These are phyloP conservation scores for Pogoniulus pusillus DNA, from an alignment of 2,797 vertebrate species.

Conservation along the genomic window DNA sequence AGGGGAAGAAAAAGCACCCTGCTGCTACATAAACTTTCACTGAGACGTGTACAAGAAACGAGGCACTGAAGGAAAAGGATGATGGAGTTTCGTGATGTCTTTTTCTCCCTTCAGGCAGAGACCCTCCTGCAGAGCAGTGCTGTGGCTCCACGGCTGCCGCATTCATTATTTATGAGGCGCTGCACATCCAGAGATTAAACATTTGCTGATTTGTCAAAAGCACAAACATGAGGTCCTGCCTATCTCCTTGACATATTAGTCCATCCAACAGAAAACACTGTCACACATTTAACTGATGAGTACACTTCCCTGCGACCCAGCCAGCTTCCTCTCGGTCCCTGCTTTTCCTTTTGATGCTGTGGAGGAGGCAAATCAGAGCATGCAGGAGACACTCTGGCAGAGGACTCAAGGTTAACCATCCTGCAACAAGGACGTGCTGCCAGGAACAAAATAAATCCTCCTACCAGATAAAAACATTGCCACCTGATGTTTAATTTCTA, in stretches of 20 bases:
- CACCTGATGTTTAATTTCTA: neutral
- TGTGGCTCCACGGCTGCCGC: slow-evolving; percentile 75
- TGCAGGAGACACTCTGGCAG: neutral
- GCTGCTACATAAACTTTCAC: neutral
- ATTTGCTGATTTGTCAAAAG: slow-evolving; percentile 93
- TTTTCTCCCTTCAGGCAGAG: slow-evolving; percentile 24
- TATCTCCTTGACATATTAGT: slow-evolving; percentile 86
- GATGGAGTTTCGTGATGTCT: slow-evolving; percentile 49
- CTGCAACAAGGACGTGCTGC: slow-evolving; percentile 50
- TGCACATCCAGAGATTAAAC: slow-evolving; percentile 88
- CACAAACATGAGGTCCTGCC: slow-evolving; percentile 85
- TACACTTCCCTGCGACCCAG: slow-evolving; percentile 69
- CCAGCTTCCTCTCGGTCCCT: neutral
- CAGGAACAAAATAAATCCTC: neutral
- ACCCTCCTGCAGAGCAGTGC: slow-evolving; percentile 43
- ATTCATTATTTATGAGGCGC: slow-evolving; percentile 90
- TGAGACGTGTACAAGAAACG: neutral
- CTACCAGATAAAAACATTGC: neutral
- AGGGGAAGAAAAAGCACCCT: neutral
- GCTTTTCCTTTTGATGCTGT: slow-evolving; percentile 2
- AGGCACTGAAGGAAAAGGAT: neutral
- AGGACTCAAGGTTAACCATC: slow-evolving; percentile 77
- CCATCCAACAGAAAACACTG: slow-evolving; percentile 81
- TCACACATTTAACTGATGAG: slow-evolving; percentile 85
- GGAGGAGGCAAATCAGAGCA: slow-evolving; percentile 34